A percentile compares a stretch with the other conserved stretches of the same genome.
phyloP scores from a whole-genome alignment of 2,797 vertebrate species.

The Gymnoscopelus microlampas region DNA sequence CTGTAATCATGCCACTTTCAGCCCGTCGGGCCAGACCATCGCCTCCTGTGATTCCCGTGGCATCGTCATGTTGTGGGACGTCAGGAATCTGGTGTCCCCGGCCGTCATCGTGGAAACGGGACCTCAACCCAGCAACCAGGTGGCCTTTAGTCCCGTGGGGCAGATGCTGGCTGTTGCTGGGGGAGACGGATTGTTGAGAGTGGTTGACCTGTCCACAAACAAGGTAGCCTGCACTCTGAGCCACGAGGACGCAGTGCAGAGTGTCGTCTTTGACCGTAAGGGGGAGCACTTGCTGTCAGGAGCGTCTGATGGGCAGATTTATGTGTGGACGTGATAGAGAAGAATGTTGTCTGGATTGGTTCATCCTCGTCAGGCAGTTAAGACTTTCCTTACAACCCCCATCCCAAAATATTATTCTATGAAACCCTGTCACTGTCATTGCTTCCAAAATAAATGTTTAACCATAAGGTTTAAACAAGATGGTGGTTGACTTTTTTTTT shows the following conservation, averaged over 20 bases:
- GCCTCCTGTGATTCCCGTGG: conserved; percentile 85
- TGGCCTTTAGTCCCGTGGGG: conserved; percentile 83
- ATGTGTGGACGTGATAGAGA: conserved; percentile 11
- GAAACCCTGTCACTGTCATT: too few species aligned
- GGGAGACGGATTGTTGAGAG: conserved; percentile 75
- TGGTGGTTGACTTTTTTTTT: too few species aligned
- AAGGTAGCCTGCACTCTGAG: conserved; percentile 72
- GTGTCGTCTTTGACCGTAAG: conserved; percentile 73
- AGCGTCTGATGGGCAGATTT: conserved; percentile 62
- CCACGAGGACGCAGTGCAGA: conserved; percentile 73
- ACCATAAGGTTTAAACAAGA: too few species aligned
- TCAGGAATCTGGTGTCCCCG: conserved; percentile 60
- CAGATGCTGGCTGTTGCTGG: conserved; percentile 81
- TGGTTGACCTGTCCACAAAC: conserved; percentile 74
- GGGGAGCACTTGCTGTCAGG: conserved; percentile 78
- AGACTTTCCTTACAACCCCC: too few species aligned
- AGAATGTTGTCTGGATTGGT: not conserved
- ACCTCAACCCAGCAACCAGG: conserved; percentile 82
- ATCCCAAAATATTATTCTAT: too few species aligned
- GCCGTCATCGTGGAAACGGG: conserved; percentile 76
- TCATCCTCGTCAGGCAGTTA: not conserved
- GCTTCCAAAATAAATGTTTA: too few species aligned
- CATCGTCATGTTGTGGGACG: conserved; percentile 85
- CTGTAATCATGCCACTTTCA: conserved; percentile 82
- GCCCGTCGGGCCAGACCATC: conserved; percentile 67